Conservation (phyloP, 2,113 vertebrate species). For the Silurus asotus region DNA sequence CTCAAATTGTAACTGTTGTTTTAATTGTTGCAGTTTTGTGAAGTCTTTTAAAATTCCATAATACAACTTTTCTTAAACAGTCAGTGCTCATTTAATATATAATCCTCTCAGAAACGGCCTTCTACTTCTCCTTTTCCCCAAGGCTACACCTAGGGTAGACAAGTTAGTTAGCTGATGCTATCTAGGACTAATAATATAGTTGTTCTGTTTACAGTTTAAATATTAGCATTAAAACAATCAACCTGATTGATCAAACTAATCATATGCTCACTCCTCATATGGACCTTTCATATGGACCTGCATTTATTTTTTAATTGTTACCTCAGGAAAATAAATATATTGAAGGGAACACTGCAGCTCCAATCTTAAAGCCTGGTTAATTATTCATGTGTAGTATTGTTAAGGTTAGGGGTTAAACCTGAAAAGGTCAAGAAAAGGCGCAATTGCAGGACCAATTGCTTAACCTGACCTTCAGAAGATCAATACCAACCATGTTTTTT, state of each 20-base stretch:
- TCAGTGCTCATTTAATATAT: neutral
- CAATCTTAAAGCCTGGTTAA: neutral
- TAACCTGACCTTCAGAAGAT: slow-evolving; percentile 22
- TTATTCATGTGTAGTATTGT: neutral
- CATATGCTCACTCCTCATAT: neutral
- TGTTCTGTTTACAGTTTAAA: too few species aligned
- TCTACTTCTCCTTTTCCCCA: neutral
- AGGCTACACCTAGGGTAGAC: neutral
- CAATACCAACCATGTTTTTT: slow-evolving; percentile 8
- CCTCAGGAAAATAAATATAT: neutral
- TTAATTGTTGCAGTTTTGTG: neutral
- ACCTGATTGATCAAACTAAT: neutral
- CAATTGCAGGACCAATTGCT: neutral
- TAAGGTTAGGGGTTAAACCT: neutral
- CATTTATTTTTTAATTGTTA: too few species aligned
- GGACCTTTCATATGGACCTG: neutral
- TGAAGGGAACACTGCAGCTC: neutral
- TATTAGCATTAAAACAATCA: neutral
- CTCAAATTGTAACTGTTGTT: neutral
- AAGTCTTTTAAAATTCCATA: neutral
- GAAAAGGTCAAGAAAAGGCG: neutral
- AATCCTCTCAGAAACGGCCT: neutral
- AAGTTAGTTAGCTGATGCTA: neutral
- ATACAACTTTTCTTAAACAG: neutral
- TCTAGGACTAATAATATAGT: neutral